phyloP scores from a whole-genome alignment of 1,140 invertebrate species.

The Tetragonula clypearis region DNA sequence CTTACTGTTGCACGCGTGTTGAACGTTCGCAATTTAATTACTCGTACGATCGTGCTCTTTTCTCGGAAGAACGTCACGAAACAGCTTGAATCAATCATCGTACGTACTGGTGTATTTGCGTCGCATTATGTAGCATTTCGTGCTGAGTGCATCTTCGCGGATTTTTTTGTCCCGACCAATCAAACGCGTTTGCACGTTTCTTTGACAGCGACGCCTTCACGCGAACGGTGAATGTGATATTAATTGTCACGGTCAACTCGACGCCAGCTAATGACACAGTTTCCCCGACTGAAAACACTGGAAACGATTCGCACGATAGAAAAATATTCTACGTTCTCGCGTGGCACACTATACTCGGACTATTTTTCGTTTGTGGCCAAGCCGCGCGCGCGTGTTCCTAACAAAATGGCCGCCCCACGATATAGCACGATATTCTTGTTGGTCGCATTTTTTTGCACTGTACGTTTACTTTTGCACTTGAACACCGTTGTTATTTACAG shows the following conservation, averaged over 20 bases:
- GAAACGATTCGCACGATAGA: background rate
- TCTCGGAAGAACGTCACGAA: too few species aligned
- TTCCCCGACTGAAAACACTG: background rate
- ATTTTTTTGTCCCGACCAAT: constrained; percentile 57
- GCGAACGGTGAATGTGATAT: background rate
- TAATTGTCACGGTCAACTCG: background rate
- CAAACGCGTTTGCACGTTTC: constrained; percentile 42
- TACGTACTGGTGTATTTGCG: constrained; percentile 10
- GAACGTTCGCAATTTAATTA: background rate
- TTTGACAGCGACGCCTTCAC: constrained; percentile 39
- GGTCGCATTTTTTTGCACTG: background rate
- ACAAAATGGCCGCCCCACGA: constrained; percentile 39
- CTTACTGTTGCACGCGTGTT: background rate
- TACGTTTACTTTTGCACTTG: background rate
- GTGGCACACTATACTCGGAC: constrained; percentile 22
- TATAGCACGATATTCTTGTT: constrained; percentile 9
- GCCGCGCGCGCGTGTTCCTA: constrained; percentile 37
- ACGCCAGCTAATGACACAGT: background rate
- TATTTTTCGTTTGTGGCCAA: constrained; percentile 48
- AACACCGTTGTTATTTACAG: background rate
- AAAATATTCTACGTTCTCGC: constrained; percentile 40
- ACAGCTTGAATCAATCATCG: background rate
- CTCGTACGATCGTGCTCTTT: background rate
- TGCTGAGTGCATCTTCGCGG: constrained; percentile 41
- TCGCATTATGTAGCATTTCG: constrained; percentile 44